phyloP scores from a whole-genome alignment of 2,797 vertebrate genomes.

The Chaetophractus vellerosus region DNA sequence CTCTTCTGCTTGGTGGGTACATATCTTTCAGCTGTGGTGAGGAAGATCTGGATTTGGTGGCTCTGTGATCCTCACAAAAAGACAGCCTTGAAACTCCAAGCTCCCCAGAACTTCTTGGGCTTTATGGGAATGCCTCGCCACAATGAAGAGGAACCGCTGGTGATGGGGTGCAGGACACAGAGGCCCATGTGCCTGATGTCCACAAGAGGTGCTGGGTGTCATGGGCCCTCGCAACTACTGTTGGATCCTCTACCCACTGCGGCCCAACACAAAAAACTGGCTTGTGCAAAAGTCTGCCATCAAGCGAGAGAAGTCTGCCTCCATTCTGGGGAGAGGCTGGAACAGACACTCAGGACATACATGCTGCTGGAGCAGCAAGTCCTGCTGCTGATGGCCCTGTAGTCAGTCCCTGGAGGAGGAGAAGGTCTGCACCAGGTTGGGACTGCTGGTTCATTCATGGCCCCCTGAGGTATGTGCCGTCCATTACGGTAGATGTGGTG shows the following conservation, averaged over 20 bases:
- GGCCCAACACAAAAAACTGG: slow-evolving; percentile 91
- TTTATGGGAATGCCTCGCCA: slow-evolving; percentile 86
- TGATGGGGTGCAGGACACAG: slow-evolving; percentile 91
- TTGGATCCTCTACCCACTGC: slow-evolving; percentile 93
- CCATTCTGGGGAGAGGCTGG: slow-evolving; percentile 92
- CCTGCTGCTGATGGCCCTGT: slow-evolving; percentile 93
- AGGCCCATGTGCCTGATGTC: slow-evolving; percentile 93
- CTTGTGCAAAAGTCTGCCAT: slow-evolving; percentile 93
- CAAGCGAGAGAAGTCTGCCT: slow-evolving; percentile 92
- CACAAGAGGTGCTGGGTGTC: slow-evolving; percentile 93
- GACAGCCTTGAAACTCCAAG: slow-evolving; percentile 93
- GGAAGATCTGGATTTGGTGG: slow-evolving; percentile 93
- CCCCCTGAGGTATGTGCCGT: slow-evolving; percentile 93
- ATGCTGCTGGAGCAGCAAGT: slow-evolving; percentile 94
- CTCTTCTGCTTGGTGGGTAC: slow-evolving; percentile 93
- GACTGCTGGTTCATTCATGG: slow-evolving; percentile 95
- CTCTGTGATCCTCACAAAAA: slow-evolving; percentile 93
- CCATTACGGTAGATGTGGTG: slow-evolving; percentile 91
- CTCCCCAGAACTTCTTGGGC: slow-evolving; percentile 91
- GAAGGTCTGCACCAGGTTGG: slow-evolving; percentile 87
- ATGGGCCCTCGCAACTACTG: slow-evolving; percentile 93
- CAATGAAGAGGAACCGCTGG: slow-evolving; percentile 94
- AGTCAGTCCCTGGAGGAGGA: slow-evolving; percentile 88
- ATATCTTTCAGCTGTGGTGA: slow-evolving; percentile 93
- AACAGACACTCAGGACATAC: slow-evolving; percentile 93